Conservation (phyloP, 1,140 invertebrate genomes). For the Brachionus rubens region DNA sequence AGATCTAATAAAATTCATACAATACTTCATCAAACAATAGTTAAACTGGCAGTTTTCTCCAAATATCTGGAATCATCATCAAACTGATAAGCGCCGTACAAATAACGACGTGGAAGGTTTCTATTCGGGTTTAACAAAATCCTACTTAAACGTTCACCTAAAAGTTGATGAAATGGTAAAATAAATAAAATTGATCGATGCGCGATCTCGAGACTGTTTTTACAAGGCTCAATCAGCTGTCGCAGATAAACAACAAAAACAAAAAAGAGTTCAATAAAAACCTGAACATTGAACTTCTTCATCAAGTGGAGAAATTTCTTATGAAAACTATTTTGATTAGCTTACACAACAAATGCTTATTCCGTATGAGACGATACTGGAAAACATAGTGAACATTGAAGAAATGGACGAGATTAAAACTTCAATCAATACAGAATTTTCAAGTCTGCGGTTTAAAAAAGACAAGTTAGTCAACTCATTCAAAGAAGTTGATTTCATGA, state of each 20-base stretch:
- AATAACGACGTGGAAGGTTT: slow-evolving; percentile 35
- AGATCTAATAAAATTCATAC: neutral
- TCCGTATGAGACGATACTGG: no score
- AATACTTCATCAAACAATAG: slow-evolving; percentile 8
- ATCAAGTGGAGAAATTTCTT: neutral
- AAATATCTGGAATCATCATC: slow-evolving; percentile 20
- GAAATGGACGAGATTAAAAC: no score
- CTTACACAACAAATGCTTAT: neutral
- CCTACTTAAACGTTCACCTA: neutral
- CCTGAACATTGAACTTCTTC: neutral
- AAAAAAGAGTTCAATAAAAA: slow-evolving; percentile 4
- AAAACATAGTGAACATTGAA: no score
- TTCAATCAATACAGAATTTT: no score
- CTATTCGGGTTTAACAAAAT: neutral
- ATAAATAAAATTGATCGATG: slow-evolving; percentile 4
- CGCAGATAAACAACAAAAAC: neutral
- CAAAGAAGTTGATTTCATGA: no score
- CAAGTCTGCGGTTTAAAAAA: no score
- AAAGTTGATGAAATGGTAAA: slow-evolving; percentile 8
- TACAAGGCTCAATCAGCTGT: neutral
- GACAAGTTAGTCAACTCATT: no score
- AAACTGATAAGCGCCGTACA: neutral
- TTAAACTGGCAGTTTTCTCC: slow-evolving; percentile 14
- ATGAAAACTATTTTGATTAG: neutral
- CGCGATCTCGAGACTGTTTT: neutral